Conservation (phyloP, 2,888 invertebrate genomes). For the Tenthredo mesomela region DNA sequence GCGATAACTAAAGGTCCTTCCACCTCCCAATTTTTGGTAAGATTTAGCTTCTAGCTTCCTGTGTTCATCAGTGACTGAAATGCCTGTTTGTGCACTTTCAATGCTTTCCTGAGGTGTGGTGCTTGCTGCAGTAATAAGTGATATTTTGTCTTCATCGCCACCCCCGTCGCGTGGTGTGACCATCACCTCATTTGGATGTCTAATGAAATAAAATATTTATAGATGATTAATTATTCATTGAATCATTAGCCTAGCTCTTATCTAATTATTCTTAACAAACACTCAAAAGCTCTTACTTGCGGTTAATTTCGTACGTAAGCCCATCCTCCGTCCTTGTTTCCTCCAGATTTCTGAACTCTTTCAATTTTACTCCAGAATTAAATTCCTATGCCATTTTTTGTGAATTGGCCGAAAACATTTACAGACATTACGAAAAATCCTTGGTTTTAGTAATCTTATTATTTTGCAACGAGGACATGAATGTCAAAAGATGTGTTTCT, state of each 20-base stretch:
- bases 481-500: neutral
- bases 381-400: conserved; percentile 32
- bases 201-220: neutral
- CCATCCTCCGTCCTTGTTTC: conserved; percentile 54
- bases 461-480: conserved; percentile 9
- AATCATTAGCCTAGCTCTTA: neutral
- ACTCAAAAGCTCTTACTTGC: conserved; percentile 56
- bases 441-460: conserved; percentile 6
- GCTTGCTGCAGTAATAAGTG: conserved; percentile 60
- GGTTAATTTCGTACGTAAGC: conserved; percentile 54
- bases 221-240: neutral
- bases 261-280: neutral
- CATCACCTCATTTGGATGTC: conserved; percentile 38
- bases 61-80: neutral
- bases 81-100: conserved; percentile 26
- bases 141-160: conserved; percentile 62
- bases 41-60: conserved; percentile 19
- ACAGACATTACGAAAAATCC: conserved; percentile 26
- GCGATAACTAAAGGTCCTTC: conserved; percentile 50
- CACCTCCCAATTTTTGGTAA: conserved; percentile 37
- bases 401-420: conserved; percentile 26
- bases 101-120: conserved; percentile 59
- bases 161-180: conserved; percentile 53
- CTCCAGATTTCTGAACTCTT: conserved; percentile 62
- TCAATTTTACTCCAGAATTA: neutral